Percentiles rank a stretch among this genome's conserved stretches.
These are phyloP conservation scores for Willowsia nigromaculata DNA, from an alignment of 2,888 invertebrate genomes.

Conservation along the genomic window DNA sequence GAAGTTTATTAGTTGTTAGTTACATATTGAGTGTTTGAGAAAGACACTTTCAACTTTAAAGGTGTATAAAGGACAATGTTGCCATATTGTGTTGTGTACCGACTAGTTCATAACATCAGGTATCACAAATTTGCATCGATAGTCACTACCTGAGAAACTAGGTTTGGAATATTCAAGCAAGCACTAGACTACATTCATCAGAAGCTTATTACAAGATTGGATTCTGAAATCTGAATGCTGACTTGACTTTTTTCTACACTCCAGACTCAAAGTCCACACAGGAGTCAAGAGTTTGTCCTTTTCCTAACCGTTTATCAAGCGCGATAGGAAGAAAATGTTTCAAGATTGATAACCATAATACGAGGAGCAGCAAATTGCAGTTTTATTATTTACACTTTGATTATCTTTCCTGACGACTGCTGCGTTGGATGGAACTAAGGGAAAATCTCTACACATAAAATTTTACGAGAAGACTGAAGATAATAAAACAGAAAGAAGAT, in stretches of 20 bases:
- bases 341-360: not conserved
- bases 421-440: conserved; percentile 10
- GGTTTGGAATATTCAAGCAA: not conserved
- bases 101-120: not conserved
- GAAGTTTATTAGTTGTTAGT: not conserved
- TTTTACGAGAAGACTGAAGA: conserved; percentile 49
- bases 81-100: conserved; percentile 13
- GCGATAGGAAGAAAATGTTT: not conserved
- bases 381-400: not conserved
- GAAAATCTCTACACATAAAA: conserved; percentile 21
- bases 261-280: no score
- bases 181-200: no score
- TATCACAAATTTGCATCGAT: not conserved
- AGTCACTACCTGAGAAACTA: not conserved
- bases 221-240: no score
- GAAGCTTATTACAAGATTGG: no score
- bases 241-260: no score
- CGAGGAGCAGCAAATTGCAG: no score
- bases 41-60: not conserved
- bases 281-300: no score
- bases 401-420: not conserved
- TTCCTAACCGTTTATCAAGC: not conserved
- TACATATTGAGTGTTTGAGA: not conserved
- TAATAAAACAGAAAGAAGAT: conserved; percentile 27
- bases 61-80: not conserved